Base-by-base conservation (phyloP, 2,888 invertebrate genomes). In the Pandemis corylana region DNA sequence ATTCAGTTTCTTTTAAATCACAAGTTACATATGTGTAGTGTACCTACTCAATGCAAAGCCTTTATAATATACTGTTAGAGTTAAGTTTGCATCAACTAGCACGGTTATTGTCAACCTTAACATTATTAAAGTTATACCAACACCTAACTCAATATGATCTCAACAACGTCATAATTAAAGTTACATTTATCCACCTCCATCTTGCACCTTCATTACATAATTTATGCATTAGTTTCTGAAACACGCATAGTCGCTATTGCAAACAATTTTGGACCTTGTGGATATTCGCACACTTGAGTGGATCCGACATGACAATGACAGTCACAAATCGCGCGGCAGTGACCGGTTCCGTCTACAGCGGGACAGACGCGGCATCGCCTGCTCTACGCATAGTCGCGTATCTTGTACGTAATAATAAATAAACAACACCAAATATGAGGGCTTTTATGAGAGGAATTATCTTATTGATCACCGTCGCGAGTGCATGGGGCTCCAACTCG, bases 401-500 rank as follows among this genome's bases (percentile, higher is more conserved):
- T 7, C 49, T 64, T 12, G 20, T 5, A 64, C 49, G 3, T 46
- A 46, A 15, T 12, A 66, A 44, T 49, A 46, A 46, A 36, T 13
- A 42, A 36, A 68, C 51, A 63, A 64, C 13, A 9, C 36, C 36
- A 36, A 15, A 51, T 36, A 75, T 75, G 75, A 67, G n/a, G 46
- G 7, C 61, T 36, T 6, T 70, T 44, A 62, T 66, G 10, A n/a
- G 56, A 56, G 46, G 20, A 44, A 36, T 62, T 77, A 64, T 80
- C 42, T 42, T 84, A 28, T 20, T 62, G 20, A 9, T 67, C 7
- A 36, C 15, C 13, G 56, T 70, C 1, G 75, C 56, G 36, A 56
- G 67, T 71, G 70, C 44, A 6, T 49, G 20, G 20, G 86, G 85
- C 1, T 87, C 81, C 71, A 85, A 84, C 75, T 75, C 86, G 2